Evolutionary conservation across 35 echinoderm and acorn worm species (phyloP), one percentile per base, ranked within the genome.

Genomic region (Acanthaster planci): DNA sequence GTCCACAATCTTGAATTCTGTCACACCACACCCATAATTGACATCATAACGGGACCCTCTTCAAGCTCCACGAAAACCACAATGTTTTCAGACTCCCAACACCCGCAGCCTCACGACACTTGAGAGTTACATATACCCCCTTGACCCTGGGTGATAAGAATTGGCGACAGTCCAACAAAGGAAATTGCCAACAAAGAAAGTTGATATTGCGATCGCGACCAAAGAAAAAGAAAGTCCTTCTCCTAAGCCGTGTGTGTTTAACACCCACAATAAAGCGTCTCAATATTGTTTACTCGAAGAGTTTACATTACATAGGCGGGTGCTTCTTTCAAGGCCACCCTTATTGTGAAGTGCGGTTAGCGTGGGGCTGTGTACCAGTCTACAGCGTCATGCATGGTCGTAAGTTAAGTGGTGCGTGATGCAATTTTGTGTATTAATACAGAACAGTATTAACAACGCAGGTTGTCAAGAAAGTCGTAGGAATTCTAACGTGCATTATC

Each of bases 31-130:
- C 42, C 42, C 42, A 47, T 6, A 47, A 4, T 47, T 47, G 12
- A 47, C 4, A 47, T 47, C 42, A 47, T 47, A 47, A 47, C 42
- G 42, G 42, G 42, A 47, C 12, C 12, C 42, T 47, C 12, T 6
- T 47, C 22, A 17, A n/a, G 2, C 22, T 14, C 64, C 64, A 29
- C 64, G 30, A 72, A 72, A 72, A 72, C 64, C 64, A 29, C 64
- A 72, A 14, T 10, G 34, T 72, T 7, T 7, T 26, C 10, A 14
- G 30, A 10, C 22, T 72, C 30, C 30, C 64, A 34, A 31, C 64
- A 72, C 64, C 64, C n/a, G 64, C 64, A 72, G 64, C 15, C 64
- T 27, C 64, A 72, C 64, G 64, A 72, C 64, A 72, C 64, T 72
- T 72, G 64, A 72, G 23, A 72, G 29, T 26, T 14, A 72, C 22